Base-by-base conservation (phyloP, 2,888 invertebrate genomes). In the Margaritifera margaritifera region DNA sequence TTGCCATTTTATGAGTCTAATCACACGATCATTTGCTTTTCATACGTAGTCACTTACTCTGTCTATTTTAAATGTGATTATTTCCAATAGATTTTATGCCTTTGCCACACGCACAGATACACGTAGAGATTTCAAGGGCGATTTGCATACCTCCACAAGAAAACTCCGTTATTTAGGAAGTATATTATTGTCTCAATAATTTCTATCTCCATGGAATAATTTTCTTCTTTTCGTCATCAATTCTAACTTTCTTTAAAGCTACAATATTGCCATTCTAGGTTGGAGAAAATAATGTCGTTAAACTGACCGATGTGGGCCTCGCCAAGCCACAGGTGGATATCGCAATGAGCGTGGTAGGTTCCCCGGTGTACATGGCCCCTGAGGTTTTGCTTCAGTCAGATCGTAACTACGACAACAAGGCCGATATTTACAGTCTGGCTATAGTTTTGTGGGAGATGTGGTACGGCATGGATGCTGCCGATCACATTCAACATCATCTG, bases 281-380 rank as follows among this genome's bases (percentile, higher is more conserved):
- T 8, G 72, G 69, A 5, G 68, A 71, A 8, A 67, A 74, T 8
- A 70, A 76, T 27, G 42, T 59, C 4, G 79, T 87, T 3, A 86
- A 86, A 63, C 75, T 87, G 8, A 84, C 84, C 0, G 87, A 87
- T 64, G 83, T 87, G 6, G 87, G 87, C 1, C 78, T 86, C 20
- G 81, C 86, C 20, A 87, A 86, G 68, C 73, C 73, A 22, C 81
- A 75, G 22, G 62, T 63, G 15, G 82, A 84, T 50, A 84, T 87
- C 22, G 77, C 84, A 11, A 79, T 80, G 15, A 81, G 84, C 25
- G 74, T 78, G 19, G 82, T 82, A 6, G 86, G 86, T 6, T 81
- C 84, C 20, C 84, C 84, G 3, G 82, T 81, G 8, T 87, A 86
- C 75, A 83, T 86, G 83, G 84, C 85, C 20, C 87, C 87, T 6